Base-by-base conservation (phyloP, 2,888 invertebrate species). In the Nebria brevicollis region DNA sequence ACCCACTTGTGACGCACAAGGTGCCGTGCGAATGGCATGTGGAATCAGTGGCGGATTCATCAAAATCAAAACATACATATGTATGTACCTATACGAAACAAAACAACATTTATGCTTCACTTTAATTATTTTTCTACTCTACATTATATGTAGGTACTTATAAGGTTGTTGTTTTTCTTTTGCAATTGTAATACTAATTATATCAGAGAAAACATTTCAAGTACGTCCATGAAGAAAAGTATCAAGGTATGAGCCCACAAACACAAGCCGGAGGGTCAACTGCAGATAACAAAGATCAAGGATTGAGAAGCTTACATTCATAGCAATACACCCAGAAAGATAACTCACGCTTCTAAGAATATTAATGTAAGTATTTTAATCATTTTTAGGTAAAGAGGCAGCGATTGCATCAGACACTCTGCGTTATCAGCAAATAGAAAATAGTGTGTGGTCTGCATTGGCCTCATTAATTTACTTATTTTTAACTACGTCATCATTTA, bases 261-360 rank as follows among this genome's bases (percentile, higher is more conserved):
- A 80, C 79, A 75, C 77, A 75, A 80, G 75, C 73, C 73, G 73
- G 41, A 42, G 26, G 75, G 64, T 75, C 74, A 42, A 10, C 54
- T 54, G 4, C 1, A 26, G 80, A 80, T 80, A 80, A 75, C 68
- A 80, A 25, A 80, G 80, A 80, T 80, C 80, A 80, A 80, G 80
- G 80, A 74, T 74, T 73, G 75, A 15, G 41, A 41, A 34, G 34
- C 34, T 64, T 70, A 80, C 80, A 75, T 64, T 66, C 75, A 72
- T 72, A 34, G 68, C 74, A 75, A 75, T 75, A 42, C 34, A 34
- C 34, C 66, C 74, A 26, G 72, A 13, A 10, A 73, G 26, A 73
- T 41, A 41, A 42, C 4, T 41, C 8, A 11, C 10, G 43, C 70
- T 80, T 80, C 80, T 75, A 13, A 54, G 80, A 80, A 80, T 80